A percentile compares a stretch with the other conserved stretches of the same genome.
Evolutionary conservation across 2,113 vertebrate species (phyloP).

Genomic region (Osmerus eperlanus): DNA sequence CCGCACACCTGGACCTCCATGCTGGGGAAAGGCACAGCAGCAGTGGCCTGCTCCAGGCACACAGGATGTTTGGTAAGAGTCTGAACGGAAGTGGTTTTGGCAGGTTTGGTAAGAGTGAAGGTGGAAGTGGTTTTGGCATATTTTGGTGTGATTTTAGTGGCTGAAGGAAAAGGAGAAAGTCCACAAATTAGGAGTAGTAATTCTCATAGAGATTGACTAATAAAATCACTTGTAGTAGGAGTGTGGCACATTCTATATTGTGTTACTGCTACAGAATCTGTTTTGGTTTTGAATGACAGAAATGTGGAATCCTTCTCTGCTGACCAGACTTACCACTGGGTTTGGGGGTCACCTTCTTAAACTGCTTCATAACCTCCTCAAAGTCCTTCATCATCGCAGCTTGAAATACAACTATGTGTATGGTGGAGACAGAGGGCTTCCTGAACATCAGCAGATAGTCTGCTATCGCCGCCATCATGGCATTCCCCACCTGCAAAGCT

Average conservation of each 20-base stretch:
- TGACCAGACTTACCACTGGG: slow-evolving; percentile 7
- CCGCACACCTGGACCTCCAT: slow-evolving; percentile 41
- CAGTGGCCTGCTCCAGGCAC: slow-evolving; percentile 5
- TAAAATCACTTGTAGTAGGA: too few relatives aligned
- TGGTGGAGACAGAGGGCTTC: slow-evolving; percentile 27
- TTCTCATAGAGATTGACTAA: too few relatives aligned
- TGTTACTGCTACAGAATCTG: too few relatives aligned
- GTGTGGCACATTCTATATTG: too few relatives aligned
- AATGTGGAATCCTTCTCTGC: background rate
- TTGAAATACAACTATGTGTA: slow-evolving; percentile 58
- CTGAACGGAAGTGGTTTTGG: background rate
- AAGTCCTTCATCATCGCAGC: slow-evolving; percentile 42
- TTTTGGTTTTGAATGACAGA: background rate
- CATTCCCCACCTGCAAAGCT: slow-evolving; percentile 36
- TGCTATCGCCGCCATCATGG: slow-evolving; percentile 48
- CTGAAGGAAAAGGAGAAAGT: too few relatives aligned
- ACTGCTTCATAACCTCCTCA: slow-evolving; percentile 36
- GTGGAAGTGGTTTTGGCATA: background rate
- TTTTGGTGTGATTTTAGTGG: too few relatives aligned
- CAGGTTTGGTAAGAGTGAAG: background rate
- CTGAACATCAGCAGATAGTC: slow-evolving; percentile 20
- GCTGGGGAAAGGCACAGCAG: slow-evolving; percentile 29
- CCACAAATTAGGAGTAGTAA: too few relatives aligned
- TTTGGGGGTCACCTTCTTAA: slow-evolving; percentile 28
- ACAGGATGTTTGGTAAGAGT: background rate